Conservation (phyloP, 2,113 vertebrate species). For the Carassius gibelio region DNA sequence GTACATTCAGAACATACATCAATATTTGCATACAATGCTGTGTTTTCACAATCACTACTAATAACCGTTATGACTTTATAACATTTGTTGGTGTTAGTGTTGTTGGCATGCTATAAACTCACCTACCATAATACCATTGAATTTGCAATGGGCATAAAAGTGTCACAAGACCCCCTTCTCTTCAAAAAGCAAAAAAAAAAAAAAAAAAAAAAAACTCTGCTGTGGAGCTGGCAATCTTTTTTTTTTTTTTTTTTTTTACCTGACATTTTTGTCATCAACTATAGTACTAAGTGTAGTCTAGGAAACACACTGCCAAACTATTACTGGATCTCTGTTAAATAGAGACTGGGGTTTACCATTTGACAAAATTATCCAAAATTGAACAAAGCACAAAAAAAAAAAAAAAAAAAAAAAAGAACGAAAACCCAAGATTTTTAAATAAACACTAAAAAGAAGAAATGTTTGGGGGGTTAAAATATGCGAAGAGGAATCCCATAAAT, state of each 20-base stretch:
- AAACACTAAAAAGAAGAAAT: slow-evolving; percentile 39
- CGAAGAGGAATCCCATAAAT: slow-evolving; percentile 85
- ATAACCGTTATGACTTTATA: slow-evolving; percentile 67
- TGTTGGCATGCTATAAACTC: slow-evolving; percentile 61
- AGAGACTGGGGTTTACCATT: slow-evolving; percentile 80
- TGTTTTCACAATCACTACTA: slow-evolving; percentile 75
- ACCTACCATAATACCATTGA: slow-evolving; percentile 61
- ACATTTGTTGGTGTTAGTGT: slow-evolving; percentile 73
- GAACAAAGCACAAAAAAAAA: slow-evolving; percentile 77
- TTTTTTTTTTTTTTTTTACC: slow-evolving; percentile 65
- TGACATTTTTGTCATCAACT: slow-evolving; percentile 88
- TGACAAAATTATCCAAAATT: slow-evolving; percentile 83
- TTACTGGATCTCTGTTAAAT: slow-evolving; percentile 85
- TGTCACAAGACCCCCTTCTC: slow-evolving; percentile 91
- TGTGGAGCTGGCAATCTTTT: slow-evolving; percentile 85
- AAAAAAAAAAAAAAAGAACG: slow-evolving; percentile 62
- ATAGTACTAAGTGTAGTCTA: slow-evolving; percentile 90
- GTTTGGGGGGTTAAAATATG: slow-evolving; percentile 66
- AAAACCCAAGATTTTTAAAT: background rate
- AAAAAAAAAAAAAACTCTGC: slow-evolving; percentile 90
- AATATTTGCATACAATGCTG: slow-evolving; percentile 76
- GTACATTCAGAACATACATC: slow-evolving; percentile 81
- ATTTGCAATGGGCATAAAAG: slow-evolving; percentile 78
- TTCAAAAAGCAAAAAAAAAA: slow-evolving; percentile 49
- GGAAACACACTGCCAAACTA: slow-evolving; percentile 92